Evolutionary conservation across 2,113 vertebrate species (phyloP), one percentile per base, ranked within the genome.

Genomic region (Microcebus griseorufus): DNA sequence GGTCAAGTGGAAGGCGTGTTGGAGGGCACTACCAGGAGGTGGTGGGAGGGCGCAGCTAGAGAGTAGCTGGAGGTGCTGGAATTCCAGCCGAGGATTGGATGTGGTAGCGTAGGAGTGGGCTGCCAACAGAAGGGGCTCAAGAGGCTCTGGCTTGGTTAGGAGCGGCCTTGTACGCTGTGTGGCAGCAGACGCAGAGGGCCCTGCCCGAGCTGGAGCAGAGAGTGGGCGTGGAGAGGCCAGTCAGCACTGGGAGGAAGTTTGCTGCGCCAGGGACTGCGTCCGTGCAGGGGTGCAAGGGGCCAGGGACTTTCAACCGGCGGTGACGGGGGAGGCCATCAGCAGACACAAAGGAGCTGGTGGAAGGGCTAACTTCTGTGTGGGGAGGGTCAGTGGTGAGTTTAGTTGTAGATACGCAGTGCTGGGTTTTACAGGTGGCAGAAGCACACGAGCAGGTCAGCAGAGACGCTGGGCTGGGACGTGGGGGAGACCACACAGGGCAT

Each of bases 401-500:
- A 13, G 3, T 53, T 80, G 13, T 64, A 37, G 12, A 34, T 32
- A 12, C 62, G 42, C 39, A 6, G 1, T 62, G 13, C 13, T 34
- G 83, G 51, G 55, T 60, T n/a, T 95, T 48, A 76, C 48, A 48
- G 9, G 6, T 34, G 48, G 32, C 45, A 3, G 91, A 75, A 75
- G 16, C 48, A 32, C 42, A 39, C 29, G 23, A 37, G n/a, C 65
- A 55, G 48, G 72, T 60, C 48, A 58, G 5, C 55, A 79, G 80
- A 81, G 51, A 16, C 0, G 13, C 5, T 5, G 22, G 55, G 25
- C 69, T 73, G 29, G 48, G 51, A 48, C 22, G 6, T 23, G 0
- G 6, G 20, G 23, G 23, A 32, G 34, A n/a, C 16, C 10, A n/a
- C 1, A 1, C 42, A 2, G 34, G 2, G 5, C 64, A 39, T 13